Base-by-base conservation (phyloP, 2,888 invertebrate genomes). In the Papilio demoleus region DNA sequence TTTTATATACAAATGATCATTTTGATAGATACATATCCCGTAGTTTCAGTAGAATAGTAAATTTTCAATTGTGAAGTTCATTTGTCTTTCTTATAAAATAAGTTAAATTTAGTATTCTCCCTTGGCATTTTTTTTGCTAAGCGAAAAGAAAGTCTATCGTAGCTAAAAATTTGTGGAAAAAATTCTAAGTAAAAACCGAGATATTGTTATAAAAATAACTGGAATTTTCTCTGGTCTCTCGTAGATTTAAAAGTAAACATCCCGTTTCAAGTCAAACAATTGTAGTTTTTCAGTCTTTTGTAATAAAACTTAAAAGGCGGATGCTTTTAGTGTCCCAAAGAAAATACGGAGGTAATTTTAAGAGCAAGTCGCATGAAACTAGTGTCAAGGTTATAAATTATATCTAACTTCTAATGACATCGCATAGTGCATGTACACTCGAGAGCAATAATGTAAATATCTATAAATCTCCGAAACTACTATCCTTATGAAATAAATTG, bases 231-330 rank as follows among this genome's bases (percentile, higher is more conserved):
- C 27, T 27, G 27, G 53, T 27, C 6, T 40, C 14, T 42, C 27
- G 36, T 17, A 19, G 22, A 40, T 58, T 45, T 45, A 22, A 59
- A 58, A 65, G 22, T 58, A 65, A 65, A 65, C 45, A 65, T 58
- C 31, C 22, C 24, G 58, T 22, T 58, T 38, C 58, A 45, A 58
- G 58, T 59, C 58, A 58, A 22, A 65, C 65, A 65, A 45, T 59
- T 58, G 58, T 58, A 58, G 31, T 65, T 65, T 64, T 65, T 63
- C 65, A 17, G 42, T 40, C 58, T 58, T 65, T 65, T 65, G 65
- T 65, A 45, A 65, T 65, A 34, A 58, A 65, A 65, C 45, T 65
- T 58, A 65, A 65, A 65, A 65, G 65, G 34, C 65, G 65, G 58
- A 65, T 65, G 65, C 65, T 65, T 65, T 56, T 65, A 56, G 56